Percentiles rank a stretch among this genome's conserved stretches.
phyloP scores from a whole-genome alignment of 2,888 invertebrate species.

The Leucania comma region DNA sequence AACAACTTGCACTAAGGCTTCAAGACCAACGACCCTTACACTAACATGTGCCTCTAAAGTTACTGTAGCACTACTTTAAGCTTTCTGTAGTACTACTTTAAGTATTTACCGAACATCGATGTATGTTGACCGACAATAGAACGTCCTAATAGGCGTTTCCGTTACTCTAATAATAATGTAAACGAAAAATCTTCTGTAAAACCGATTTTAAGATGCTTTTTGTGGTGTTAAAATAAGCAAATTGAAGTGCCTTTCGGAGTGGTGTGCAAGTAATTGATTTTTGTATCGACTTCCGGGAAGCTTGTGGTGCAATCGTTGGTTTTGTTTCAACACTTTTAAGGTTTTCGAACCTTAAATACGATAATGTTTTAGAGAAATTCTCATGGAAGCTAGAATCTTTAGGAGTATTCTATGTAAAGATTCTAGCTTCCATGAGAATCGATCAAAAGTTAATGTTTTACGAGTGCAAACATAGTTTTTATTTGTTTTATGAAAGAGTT shows the following conservation, averaged over 20 bases:
- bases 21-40: background rate
- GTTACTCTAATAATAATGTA: slow-evolving; percentile 62
- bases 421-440: too few species aligned
- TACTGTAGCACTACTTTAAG: too few species aligned
- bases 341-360: background rate
- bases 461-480: background rate
- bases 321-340: slow-evolving; percentile 22
- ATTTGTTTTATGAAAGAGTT: background rate
- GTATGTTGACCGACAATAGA: slow-evolving; percentile 58
- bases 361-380: background rate
- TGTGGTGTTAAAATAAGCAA: slow-evolving; percentile 55
- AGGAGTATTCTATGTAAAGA: too few species aligned
- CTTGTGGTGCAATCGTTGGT: slow-evolving; percentile 23
- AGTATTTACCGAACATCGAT: slow-evolving; percentile 46
- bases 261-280: slow-evolving; percentile 48
- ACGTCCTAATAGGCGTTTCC: slow-evolving; percentile 63
- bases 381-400: too few species aligned
- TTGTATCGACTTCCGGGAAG: slow-evolving; percentile 53
- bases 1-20: background rate
- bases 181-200: slow-evolving; percentile 52
- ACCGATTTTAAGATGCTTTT: slow-evolving; percentile 45
- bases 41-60: slow-evolving; percentile 9
- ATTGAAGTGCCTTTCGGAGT: slow-evolving; percentile 52
- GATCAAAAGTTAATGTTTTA: too few species aligned
- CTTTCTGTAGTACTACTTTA: slow-evolving; percentile 28